These are phyloP conservation scores for Onthophagus taurus DNA, from an alignment of 1,140 invertebrate species.

Conservation along the genomic window DNA sequence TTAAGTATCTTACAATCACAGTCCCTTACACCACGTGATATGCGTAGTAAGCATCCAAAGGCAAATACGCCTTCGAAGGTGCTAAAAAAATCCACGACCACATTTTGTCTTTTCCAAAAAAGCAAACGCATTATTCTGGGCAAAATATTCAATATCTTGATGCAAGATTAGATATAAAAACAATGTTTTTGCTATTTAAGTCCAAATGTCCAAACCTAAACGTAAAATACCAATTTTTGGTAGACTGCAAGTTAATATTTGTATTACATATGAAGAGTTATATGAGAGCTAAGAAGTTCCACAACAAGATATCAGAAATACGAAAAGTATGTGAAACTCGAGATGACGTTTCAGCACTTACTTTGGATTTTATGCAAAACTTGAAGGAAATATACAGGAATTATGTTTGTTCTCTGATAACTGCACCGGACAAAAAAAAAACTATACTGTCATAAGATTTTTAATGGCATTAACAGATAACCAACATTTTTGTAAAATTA, in stretches of 20 bases:
- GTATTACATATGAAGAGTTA: neutral
- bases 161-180: constrained; percentile 6
- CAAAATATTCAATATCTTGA: constrained; percentile 11
- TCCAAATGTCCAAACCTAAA: constrained; percentile 19
- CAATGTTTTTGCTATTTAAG: constrained; percentile 14
- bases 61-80: constrained; percentile 7
- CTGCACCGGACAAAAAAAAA: constrained; percentile 8
- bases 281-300: neutral
- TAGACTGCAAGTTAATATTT: neutral
- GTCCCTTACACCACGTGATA: too few species aligned
- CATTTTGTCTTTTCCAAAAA: constrained; percentile 8
- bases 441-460: neutral
- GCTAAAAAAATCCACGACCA: constrained; percentile 4
- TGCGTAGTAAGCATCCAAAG: constrained; percentile 6
- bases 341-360: too few species aligned
- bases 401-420: neutral
- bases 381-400: neutral
- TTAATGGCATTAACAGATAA: constrained; percentile 2
- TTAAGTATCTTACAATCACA: too few species aligned
- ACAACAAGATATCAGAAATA: neutral
- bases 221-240: constrained; percentile 3
- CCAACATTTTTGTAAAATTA: too few species aligned
- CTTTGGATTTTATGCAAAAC: too few species aligned
- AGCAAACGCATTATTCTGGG: constrained; percentile 5
- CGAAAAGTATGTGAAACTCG: too few species aligned